Evolutionary conservation across 2,888 invertebrate species (phyloP).

Genomic region (Eulithis prunata): DNA sequence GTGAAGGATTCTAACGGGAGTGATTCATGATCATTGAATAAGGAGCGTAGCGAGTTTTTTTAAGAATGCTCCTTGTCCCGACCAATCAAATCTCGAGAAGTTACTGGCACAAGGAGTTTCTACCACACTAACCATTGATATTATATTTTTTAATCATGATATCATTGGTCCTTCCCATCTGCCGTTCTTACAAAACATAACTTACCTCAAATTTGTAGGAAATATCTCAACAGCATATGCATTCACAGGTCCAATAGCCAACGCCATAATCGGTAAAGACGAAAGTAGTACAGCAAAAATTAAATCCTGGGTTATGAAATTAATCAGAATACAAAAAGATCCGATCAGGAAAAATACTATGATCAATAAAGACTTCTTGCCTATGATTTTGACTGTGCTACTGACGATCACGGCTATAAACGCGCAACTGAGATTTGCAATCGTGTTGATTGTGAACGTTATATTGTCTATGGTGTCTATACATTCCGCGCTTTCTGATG

Average conservation of each 20-base stretch:
- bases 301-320: conserved; percentile 67
- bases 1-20: no score
- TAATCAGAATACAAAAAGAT: conserved; percentile 62
- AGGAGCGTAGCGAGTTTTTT: no score
- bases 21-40: no score
- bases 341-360: conserved; percentile 62
- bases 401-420: conserved; percentile 63
- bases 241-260: conserved; percentile 74
- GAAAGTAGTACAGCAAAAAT: conserved; percentile 70
- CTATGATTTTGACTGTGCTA: conserved; percentile 65
- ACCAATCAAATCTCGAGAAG: no score
- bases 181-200: no score
- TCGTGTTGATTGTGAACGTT: conserved; percentile 67
- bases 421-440: conserved; percentile 64
- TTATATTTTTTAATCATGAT: no score
- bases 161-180: no score
- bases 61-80: no score
- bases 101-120: no score
- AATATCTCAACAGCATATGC: conserved; percentile 76
- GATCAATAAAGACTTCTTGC: conserved; percentile 70
- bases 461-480: conserved; percentile 64
- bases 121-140: no score
- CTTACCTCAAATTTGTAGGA: conserved; percentile 75
- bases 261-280: conserved; percentile 63
- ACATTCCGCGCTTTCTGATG: conserved; percentile 54